phyloP scores from a whole-genome alignment of 1,140 invertebrate genomes.

The Onthophagus taurus region DNA sequence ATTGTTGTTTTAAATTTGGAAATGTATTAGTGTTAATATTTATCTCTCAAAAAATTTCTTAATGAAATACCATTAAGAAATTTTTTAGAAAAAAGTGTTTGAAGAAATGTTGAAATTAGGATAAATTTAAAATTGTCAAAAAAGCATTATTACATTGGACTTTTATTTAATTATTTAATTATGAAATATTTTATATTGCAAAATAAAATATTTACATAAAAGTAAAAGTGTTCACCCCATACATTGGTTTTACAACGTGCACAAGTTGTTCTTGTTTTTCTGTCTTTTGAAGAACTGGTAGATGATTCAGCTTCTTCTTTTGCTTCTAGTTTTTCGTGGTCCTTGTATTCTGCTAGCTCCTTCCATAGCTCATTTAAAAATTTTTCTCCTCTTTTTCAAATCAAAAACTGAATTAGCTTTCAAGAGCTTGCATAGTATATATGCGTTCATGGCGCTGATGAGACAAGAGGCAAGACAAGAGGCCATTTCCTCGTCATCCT shows the following conservation, averaged over 20 bases:
- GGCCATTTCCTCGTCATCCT: background rate
- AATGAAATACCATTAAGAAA: too few species aligned
- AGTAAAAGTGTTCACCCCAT: too few species aligned
- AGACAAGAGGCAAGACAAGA: background rate
- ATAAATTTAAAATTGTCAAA: too few species aligned
- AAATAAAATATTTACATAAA: too few species aligned
- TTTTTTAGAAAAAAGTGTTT: too few species aligned
- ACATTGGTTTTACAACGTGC: slow-evolving; percentile 6
- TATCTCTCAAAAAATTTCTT: too few species aligned
- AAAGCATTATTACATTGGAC: too few species aligned
- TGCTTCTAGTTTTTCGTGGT: slow-evolving; percentile 3
- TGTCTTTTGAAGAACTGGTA: slow-evolving; percentile 2
- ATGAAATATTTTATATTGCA: too few species aligned
- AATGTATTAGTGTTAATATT: too few species aligned
- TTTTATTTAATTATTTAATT: too few species aligned
- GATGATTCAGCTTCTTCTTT: background rate
- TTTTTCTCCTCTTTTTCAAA: slow-evolving; percentile 1
- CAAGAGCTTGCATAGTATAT: slow-evolving; percentile 5
- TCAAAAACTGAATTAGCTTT: background rate
- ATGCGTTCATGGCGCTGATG: slow-evolving; percentile 9
- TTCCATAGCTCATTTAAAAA: background rate
- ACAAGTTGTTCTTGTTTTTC: slow-evolving; percentile 6
- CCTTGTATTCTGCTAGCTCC: slow-evolving; percentile 2
- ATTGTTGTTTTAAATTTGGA: too few species aligned
- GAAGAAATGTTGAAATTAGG: too few species aligned